These are phyloP conservation scores for Drepana arcuata DNA, from an alignment of 1,140 invertebrate species.

Conservation along the genomic window DNA sequence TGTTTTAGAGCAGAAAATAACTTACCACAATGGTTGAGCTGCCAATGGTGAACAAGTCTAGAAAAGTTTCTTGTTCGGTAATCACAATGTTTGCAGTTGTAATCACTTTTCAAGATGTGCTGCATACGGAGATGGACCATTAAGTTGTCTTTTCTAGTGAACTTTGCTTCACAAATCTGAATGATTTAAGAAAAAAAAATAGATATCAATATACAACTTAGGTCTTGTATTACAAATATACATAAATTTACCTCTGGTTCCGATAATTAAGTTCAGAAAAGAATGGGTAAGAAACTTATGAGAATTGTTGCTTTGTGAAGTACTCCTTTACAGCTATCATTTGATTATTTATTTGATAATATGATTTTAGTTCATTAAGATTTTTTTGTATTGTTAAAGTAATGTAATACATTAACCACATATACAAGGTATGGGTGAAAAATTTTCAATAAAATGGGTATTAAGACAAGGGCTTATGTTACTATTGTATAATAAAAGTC, in stretches of 20 bases:
- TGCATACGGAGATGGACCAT: slow-evolving; percentile 46
- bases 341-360: too few species aligned
- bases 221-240: too few species aligned
- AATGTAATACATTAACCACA: too few species aligned
- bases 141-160: slow-evolving; percentile 55
- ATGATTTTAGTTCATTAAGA: too few species aligned
- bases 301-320: too few species aligned
- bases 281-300: too few species aligned
- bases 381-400: too few species aligned
- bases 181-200: slow-evolving; percentile 39
- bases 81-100: slow-evolving; percentile 39
- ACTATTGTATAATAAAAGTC: slow-evolving; percentile 1
- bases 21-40: slow-evolving; percentile 32
- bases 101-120: slow-evolving; percentile 33
- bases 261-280: too few species aligned
- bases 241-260: too few species aligned
- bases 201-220: slow-evolving; percentile 3
- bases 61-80: slow-evolving; percentile 40
- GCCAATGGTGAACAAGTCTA: slow-evolving; percentile 36
- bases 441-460: not conserved
- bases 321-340: too few species aligned
- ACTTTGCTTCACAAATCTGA: slow-evolving; percentile 46
- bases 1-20: too few species aligned
- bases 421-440: too few species aligned
- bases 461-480: not conserved